Base-by-base conservation (phyloP, 2,888 invertebrate genomes). In the Lasioglossum marginatum region DNA sequence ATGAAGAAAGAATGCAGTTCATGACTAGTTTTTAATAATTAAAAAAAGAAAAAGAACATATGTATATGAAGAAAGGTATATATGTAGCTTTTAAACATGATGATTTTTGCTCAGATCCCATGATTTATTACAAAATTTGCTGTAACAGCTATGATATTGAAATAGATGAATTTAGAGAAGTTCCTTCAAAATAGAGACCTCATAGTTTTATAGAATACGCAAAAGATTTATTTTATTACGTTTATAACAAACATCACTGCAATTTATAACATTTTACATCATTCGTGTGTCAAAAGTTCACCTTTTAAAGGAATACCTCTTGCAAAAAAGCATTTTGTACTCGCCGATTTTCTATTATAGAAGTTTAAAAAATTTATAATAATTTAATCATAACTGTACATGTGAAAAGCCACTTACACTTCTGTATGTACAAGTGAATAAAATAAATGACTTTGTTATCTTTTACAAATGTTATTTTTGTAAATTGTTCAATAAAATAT, bases 101-200 rank as follows among this genome's bases (percentile, higher is more conserved):
- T 52, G 43, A 73, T 77, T 73, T 79, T 83, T 73, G 76, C 79
- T 79, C 83, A 83, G 73, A 81, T 60, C 34, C n/a, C 71, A 31
- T 60, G 66, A 78, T 83, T 68, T 72, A 60, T 63, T 16, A 70
- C 40, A 71, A 27, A 60, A 63, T 43, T 80, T 37, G 71, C 12
- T 71, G 57, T 78, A 77, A 77, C 31, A 77, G 77, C 81, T 87
- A 73, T 85, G 72, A 80, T 45, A 80, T 81, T 73, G 23, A 57
- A 70, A 73, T 60, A 37, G n/a, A 73, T 40, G 68, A 43, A 78
- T 34, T 57, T 76, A 8, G 60, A 77, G 23, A 76, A 60, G 77
- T 82, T 81, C 66, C 81, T 73, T 72, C 43, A 72, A 60, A 75
- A 75, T 79, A 60, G 60, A 77, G 48, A 79, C 45, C 43, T 75